Base-by-base conservation (phyloP, 2,888 invertebrate species). In the Junonia oenone region DNA sequence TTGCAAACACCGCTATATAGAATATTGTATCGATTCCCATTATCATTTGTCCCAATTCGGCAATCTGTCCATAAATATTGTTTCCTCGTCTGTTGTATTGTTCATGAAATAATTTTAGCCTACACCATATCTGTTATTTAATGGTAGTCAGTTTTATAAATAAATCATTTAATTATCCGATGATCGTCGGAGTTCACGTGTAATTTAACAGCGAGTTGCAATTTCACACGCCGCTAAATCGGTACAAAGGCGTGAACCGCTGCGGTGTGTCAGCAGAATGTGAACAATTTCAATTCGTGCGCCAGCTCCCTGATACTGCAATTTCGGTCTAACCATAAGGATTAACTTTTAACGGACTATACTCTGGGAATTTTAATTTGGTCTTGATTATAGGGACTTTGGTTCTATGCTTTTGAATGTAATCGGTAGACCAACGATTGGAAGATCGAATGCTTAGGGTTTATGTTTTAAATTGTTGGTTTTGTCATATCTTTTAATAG, bases 1-100 rank as follows among this genome's bases (percentile, higher is more conserved):
- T 46, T 47, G 50, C 49, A 46, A 45, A 47, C 52, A 22, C n/a
- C 33, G 38, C 27, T 40, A 14, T 17, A 22, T n/a, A 15, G 13
- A 38, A 48, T 31, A 29, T 22, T 22, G 27, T 26, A 33, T 38
- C 6, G 6, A 4, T 13, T 15, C 13, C 26, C 8, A 13, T n/a
- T 43, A 14, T 6, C 6, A 26, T 22, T 26, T 38, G 35, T 13
- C 13, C 13, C 6, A 5, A 35, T 35, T 35, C 14, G 13, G 14
- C 14, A 6, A 35, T 13, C n/a, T 35, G 35, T 35, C 1, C 13
- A 13, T 13, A 14, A 35, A n/a, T 11, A 35, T 13, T 6, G 6
- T 35, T 13, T 14, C 13, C 35, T 35, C 13, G n/a, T n/a, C n/a
- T n/a, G n/a, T n/a, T n/a, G n/a, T 38, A 17, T 17, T 17, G 3